Evolutionary conservation across 2,888 invertebrate species (phyloP).

Genomic region (Nymphalis polychloros): DNA sequence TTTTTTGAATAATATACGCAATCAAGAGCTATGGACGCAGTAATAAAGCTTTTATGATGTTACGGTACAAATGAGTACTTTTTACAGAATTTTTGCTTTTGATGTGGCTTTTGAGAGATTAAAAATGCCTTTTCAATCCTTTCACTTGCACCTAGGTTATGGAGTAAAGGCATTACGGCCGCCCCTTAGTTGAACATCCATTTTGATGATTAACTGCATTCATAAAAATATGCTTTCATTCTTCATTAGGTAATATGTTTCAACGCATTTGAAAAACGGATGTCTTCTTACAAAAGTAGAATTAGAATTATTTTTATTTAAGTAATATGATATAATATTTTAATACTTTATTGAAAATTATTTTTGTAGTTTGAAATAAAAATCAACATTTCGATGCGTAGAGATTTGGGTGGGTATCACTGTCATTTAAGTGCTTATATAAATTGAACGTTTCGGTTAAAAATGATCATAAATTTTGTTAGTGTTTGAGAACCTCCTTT

Average conservation of each 20-base stretch:
- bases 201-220: slow-evolving; percentile 41
- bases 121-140: slow-evolving; percentile 42
- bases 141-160: slow-evolving; percentile 37
- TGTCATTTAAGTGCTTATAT: too few relatives aligned
- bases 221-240: slow-evolving; percentile 4
- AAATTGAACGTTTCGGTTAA: too few relatives aligned
- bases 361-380: too few relatives aligned
- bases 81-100: slow-evolving; percentile 28
- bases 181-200: slow-evolving; percentile 34
- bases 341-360: too few relatives aligned
- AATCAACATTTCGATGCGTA: too few relatives aligned
- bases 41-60: slow-evolving; percentile 19
- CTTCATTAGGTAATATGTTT: neutral
- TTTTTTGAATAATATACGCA: slow-evolving; percentile 17
- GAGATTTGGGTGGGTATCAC: too few relatives aligned
- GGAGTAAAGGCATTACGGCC: slow-evolving; percentile 34
- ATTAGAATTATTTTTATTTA: too few relatives aligned
- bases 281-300: too few relatives aligned
- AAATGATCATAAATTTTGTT: too few relatives aligned
- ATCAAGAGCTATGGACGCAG: slow-evolving; percentile 16
- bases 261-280: neutral
- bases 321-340: too few relatives aligned
- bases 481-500: too few relatives aligned
- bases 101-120: slow-evolving; percentile 40
- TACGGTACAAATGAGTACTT: slow-evolving; percentile 19